Base-by-base conservation (phyloP, 2,113 vertebrate genomes). In the Petrocephalus zakoni region DNA sequence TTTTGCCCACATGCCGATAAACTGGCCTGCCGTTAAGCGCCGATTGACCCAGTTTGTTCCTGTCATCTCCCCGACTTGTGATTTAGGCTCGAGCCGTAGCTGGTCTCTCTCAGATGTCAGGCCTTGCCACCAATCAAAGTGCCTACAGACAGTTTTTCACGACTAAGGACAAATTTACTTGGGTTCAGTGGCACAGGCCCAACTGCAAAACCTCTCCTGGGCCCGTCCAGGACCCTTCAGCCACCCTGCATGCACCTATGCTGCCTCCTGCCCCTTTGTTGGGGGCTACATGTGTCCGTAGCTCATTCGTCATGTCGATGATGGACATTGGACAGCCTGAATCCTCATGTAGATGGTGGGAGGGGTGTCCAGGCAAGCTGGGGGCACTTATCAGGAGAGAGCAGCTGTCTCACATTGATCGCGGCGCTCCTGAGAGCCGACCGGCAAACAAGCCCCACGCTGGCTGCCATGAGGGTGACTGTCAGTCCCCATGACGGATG, bases 401-500 rank as follows among this genome's bases (percentile, higher is more conserved):
- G 61, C 88, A 89, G 88, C 88, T 86, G 88, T 58, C 34, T 47
- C 58, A 10, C 46, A 83, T 68, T 81, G 87, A 89, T 89, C 47
- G 51, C 29, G 46, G 37, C 47, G 22, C 29, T 86, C 84, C 61
- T 10, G 17, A 49, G 21, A 29, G 19, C 78, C 21, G 37, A 22
- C 21, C 84, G 47, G 68, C 47, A 61, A 75, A 85, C 84, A 37
- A 13, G 49, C 49, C 49, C 42, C 55, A 85, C 88, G 56, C 83
- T 64, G 56, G 82, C 42, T 17, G 55, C 51, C 4, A 84, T 37
- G 83, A 75, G 85, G 88, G 86, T 61, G 85, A 72, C 89, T 93
- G 93, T 94, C 94, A 93, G 89, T 92, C 93, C 91, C 92, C 89
- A 94, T 94, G 95, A 96, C 95, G 92, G 93, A 96, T 96, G 94